Conservation (phyloP, 2,888 invertebrate genomes). For the Auanema freiburgensis region DNA sequence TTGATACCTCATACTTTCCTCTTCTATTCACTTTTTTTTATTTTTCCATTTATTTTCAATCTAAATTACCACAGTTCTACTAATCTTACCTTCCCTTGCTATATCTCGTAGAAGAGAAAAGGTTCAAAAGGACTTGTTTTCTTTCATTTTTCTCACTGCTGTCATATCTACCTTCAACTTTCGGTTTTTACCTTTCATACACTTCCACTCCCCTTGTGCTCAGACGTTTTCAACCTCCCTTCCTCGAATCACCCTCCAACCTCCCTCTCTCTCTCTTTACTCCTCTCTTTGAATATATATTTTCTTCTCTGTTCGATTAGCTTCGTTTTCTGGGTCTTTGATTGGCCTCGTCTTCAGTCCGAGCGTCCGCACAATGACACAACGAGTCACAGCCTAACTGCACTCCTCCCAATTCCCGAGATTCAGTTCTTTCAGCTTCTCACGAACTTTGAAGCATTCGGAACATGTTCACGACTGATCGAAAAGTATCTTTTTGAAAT, state of each 20-base stretch:
- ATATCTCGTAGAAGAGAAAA: not conserved
- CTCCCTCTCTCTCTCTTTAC: slow-evolving; percentile 10
- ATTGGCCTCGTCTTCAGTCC: slow-evolving; percentile 4
- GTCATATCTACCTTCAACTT: slow-evolving; percentile 12
- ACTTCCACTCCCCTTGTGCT: slow-evolving; percentile 13
- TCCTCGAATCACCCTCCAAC: slow-evolving; percentile 6
- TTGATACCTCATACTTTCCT: not conserved
- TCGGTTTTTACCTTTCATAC: slow-evolving; percentile 12
- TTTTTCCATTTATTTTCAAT: not conserved
- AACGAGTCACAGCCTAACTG: not conserved
- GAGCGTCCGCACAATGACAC: slow-evolving; percentile 1
- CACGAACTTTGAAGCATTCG: not conserved
- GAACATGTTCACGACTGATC: not conserved
- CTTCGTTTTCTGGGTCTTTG: slow-evolving; percentile 9
- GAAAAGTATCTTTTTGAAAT: not conserved
- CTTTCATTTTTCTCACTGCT: slow-evolving; percentile 15
- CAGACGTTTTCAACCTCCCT: slow-evolving; percentile 13
- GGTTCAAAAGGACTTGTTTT: not conserved
- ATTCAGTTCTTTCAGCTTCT: not conserved
- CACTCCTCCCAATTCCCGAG: not conserved
- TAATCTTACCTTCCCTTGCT: not conserved
- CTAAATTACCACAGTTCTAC: not conserved
- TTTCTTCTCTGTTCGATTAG: slow-evolving; percentile 6
- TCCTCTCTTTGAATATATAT: slow-evolving; percentile 5
- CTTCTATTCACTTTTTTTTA: slow-evolving; percentile 9